These are phyloP conservation scores for Varanus komodoensis DNA, from an alignment of 2,113 vertebrate species.

Conservation along the genomic window DNA sequence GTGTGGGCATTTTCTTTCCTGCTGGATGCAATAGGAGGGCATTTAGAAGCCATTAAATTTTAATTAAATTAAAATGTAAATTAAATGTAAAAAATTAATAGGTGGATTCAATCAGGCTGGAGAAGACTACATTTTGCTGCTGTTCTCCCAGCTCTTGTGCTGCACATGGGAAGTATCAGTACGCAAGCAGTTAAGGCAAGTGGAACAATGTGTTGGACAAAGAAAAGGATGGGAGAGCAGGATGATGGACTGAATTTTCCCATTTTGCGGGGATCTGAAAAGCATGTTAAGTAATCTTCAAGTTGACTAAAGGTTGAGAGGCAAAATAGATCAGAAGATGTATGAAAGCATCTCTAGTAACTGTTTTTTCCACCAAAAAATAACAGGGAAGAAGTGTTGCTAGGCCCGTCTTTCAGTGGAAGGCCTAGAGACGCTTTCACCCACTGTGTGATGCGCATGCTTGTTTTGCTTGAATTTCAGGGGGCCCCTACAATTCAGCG, in stretches of 20 bases:
- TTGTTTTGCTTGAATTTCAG: slow-evolving; percentile 74
- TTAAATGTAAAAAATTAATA: background rate
- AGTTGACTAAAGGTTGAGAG: background rate
- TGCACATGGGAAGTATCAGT: background rate
- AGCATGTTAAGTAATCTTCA: too few relatives aligned
- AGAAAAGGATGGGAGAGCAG: too few relatives aligned
- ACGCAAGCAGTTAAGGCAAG: background rate
- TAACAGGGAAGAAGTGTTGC: slow-evolving; percentile 11
- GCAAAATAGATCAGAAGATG: background rate
- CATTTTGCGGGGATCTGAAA: background rate
- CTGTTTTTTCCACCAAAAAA: background rate
- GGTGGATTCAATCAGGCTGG: background rate
- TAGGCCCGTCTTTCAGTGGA: background rate
- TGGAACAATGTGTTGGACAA: background rate
- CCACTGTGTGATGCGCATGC: background rate
- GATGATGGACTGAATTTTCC: background rate
- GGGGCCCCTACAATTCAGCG: slow-evolving; percentile 94
- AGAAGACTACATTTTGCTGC: background rate
- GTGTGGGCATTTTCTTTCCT: too few relatives aligned
- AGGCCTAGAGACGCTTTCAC: background rate
- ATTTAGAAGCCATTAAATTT: background rate
- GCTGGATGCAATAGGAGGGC: too few relatives aligned
- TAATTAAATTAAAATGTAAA: too few relatives aligned
- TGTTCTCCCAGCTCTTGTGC: background rate
- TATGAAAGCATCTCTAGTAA: too few relatives aligned